Evolutionary conservation across 2,888 invertebrate species (phyloP).

Genomic region (Erebia ligea): DNA sequence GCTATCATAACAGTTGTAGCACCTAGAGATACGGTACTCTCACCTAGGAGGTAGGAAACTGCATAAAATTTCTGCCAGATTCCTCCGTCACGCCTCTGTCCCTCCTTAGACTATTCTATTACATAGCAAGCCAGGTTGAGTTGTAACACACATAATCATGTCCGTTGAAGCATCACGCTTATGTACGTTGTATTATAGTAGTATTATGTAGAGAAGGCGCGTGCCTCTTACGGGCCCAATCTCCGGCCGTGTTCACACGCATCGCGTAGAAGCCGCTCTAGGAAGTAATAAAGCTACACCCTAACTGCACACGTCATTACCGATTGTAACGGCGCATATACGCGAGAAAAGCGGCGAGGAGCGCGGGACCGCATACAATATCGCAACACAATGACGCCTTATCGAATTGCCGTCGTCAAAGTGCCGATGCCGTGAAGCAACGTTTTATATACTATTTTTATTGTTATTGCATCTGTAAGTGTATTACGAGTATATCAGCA

Average conservation of each 20-base stretch:
- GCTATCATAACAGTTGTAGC: too few species aligned
- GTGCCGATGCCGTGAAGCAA: conserved; percentile 16
- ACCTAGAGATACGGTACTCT: too few species aligned
- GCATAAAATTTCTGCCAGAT: too few species aligned
- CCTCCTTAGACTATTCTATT: background rate
- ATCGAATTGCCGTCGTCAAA: conserved; percentile 61
- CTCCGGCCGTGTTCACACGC: conserved; percentile 76
- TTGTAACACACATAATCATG: conserved; percentile 35
- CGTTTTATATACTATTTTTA: conserved; percentile 24
- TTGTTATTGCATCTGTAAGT: conserved; percentile 18
- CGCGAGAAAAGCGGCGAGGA: conserved; percentile 71
- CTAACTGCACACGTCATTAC: conserved; percentile 80
- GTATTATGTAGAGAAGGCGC: conserved; percentile 50
- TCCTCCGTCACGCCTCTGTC: too few species aligned
- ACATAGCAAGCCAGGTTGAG: conserved; percentile 27
- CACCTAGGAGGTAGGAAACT: too few species aligned
- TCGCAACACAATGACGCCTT: conserved; percentile 53
- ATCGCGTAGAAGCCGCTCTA: conserved; percentile 56
- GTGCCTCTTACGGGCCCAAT: conserved; percentile 77
- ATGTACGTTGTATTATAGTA: conserved; percentile 21
- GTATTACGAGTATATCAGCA: conserved; percentile 5
- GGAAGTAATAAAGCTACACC: conserved; percentile 81
- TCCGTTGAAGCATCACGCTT: conserved; percentile 28
- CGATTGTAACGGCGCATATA: conserved; percentile 74
- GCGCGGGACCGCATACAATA: conserved; percentile 49